phyloP scores from a whole-genome alignment of 2,888 invertebrate genomes.

The Phaonia tiefii region DNA sequence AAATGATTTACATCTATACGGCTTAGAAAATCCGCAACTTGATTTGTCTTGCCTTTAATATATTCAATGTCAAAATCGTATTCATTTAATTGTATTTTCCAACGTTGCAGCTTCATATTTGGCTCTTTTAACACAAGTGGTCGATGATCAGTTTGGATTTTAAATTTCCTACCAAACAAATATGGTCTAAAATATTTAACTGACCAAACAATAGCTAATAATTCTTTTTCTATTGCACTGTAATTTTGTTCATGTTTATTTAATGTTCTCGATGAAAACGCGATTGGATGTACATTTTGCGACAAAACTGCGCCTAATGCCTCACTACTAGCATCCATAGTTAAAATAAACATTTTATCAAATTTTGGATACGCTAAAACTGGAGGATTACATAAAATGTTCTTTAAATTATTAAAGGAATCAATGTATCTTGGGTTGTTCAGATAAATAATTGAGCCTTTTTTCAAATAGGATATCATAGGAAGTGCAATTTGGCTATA shows the following conservation, averaged over 20 bases:
- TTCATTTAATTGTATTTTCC: slow-evolving; percentile 48
- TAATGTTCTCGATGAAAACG: slow-evolving; percentile 26
- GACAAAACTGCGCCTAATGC: slow-evolving; percentile 47
- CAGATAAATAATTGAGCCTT: slow-evolving; percentile 40
- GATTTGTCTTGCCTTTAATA: slow-evolving; percentile 65
- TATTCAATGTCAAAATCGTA: slow-evolving; percentile 54
- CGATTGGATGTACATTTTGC: slow-evolving; percentile 35
- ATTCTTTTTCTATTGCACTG: too few relatives aligned
- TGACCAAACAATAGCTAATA: too few relatives aligned
- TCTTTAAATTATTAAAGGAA: slow-evolving; percentile 48
- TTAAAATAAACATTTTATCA: too few relatives aligned
- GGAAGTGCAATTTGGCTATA: slow-evolving; percentile 25
- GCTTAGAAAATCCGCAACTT: slow-evolving; percentile 52
- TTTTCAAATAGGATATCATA: slow-evolving; percentile 47
- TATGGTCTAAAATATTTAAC: too few relatives aligned
- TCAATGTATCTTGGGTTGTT: slow-evolving; percentile 41
- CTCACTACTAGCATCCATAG: slow-evolving; percentile 40
- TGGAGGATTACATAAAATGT: too few relatives aligned
- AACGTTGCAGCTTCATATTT: too few relatives aligned
- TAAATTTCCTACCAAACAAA: too few relatives aligned
- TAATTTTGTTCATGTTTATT: slow-evolving; percentile 18
- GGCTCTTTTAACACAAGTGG: too few relatives aligned
- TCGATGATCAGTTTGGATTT: too few relatives aligned
- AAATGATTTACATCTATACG: slow-evolving; percentile 38
- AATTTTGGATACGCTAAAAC: too few relatives aligned